Evolutionary conservation across 2,888 invertebrate genomes (phyloP).

Genomic region (Bedellia somnulentella): DNA sequence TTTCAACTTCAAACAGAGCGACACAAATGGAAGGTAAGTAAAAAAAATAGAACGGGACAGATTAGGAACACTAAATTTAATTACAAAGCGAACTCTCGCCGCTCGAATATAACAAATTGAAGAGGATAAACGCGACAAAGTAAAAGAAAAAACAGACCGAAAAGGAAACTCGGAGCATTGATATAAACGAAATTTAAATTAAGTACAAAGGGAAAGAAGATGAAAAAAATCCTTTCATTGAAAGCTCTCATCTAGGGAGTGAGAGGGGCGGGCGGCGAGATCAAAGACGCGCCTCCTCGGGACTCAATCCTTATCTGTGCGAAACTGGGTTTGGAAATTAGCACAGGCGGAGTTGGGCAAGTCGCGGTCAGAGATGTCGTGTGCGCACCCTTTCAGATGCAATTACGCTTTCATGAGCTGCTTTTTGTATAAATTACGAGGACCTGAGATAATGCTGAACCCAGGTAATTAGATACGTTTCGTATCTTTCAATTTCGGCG

Average conservation of each 20-base stretch:
- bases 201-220: slow-evolving; percentile 61
- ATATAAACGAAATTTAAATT: slow-evolving; percentile 64
- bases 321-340: slow-evolving; percentile 57
- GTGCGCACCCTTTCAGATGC: slow-evolving; percentile 44
- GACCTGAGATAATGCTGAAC: slow-evolving; percentile 27
- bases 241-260: slow-evolving; percentile 56
- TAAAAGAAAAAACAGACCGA: slow-evolving; percentile 58
- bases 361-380: slow-evolving; percentile 28
- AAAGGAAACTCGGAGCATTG: slow-evolving; percentile 59
- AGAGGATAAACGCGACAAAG: slow-evolving; percentile 61
- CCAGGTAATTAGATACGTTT: too few species aligned
- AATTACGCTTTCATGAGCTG: slow-evolving; percentile 40
- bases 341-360: slow-evolving; percentile 32
- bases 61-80: slow-evolving; percentile 60
- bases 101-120: slow-evolving; percentile 52
- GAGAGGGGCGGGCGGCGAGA: slow-evolving; percentile 55
- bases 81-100: slow-evolving; percentile 44
- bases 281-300: slow-evolving; percentile 44
- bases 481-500: too few species aligned
- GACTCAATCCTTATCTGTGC: slow-evolving; percentile 51
- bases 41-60: slow-evolving; percentile 38
- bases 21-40: slow-evolving; percentile 16
- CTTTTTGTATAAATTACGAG: slow-evolving; percentile 35
- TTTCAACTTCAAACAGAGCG: slow-evolving; percentile 17
- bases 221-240: slow-evolving; percentile 62